These are phyloP conservation scores for Sebastiscus albofasciatus DNA, from an alignment of 2,797 vertebrate genomes.

Conservation along the genomic window DNA sequence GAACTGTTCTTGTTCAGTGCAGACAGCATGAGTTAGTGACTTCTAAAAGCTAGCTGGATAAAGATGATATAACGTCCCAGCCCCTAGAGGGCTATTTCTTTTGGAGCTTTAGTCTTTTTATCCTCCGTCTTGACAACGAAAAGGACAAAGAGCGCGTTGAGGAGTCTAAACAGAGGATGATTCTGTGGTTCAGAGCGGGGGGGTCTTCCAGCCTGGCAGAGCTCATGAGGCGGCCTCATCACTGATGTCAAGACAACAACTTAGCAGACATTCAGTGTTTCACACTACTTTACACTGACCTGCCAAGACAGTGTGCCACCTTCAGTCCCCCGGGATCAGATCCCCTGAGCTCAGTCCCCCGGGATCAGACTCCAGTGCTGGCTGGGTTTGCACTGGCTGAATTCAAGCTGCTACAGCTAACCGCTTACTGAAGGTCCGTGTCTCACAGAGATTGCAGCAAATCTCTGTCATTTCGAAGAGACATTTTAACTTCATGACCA, in stretches of 20 bases:
- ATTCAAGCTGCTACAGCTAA: too few species aligned
- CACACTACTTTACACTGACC: neutral
- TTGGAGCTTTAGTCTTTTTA: conserved; percentile 33
- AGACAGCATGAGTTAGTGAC: neutral
- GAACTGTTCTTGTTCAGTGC: neutral
- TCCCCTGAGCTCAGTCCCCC: too few species aligned
- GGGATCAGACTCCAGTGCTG: too few species aligned
- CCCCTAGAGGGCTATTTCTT: conserved; percentile 28
- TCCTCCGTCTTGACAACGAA: conserved; percentile 15
- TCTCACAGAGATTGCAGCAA: neutral
- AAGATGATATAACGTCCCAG: neutral
- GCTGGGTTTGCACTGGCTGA: too few species aligned
- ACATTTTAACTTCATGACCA: neutral
- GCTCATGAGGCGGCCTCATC: conserved; percentile 33
- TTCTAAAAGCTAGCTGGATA: conserved; percentile 4
- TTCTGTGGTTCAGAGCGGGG: conserved; percentile 36
- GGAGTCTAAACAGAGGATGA: conserved; percentile 52
- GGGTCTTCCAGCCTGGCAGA: conserved; percentile 30
- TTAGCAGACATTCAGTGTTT: neutral
- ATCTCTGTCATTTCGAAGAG: too few species aligned
- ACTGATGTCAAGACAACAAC: conserved; percentile 34
- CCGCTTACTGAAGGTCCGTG: too few species aligned
- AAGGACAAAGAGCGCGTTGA: conserved; percentile 69
- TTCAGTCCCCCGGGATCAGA: too few species aligned
- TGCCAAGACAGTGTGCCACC: too few species aligned